Percentiles rank a stretch among this genome's conserved stretches.
These are phyloP conservation scores for Sebastes iracundus DNA, from an alignment of 2,797 vertebrate species.

Conservation along the genomic window DNA sequence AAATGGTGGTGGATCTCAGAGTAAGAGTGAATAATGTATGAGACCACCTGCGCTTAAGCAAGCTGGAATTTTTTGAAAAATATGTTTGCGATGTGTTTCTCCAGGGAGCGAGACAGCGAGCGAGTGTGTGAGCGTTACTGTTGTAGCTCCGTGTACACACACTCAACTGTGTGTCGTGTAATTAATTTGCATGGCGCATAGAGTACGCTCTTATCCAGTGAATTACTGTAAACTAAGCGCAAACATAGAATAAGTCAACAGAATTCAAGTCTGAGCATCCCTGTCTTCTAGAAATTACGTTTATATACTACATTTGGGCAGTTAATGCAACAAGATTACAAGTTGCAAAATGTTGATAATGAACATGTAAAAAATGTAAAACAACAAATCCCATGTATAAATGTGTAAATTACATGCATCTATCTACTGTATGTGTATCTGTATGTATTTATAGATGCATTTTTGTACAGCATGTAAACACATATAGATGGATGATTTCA, in stretches of 20 bases:
- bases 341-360: background rate
- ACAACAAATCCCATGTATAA: background rate
- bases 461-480: background rate
- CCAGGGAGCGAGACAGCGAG: slow-evolving; percentile 6
- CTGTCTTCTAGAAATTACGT: background rate
- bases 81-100: slow-evolving; percentile 27
- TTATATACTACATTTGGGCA: background rate
- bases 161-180: slow-evolving; percentile 14
- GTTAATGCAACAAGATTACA: background rate
- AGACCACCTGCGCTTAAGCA: slow-evolving; percentile 40
- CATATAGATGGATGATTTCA: slow-evolving; percentile 20
- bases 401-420: background rate
- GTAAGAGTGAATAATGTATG: slow-evolving; percentile 53
- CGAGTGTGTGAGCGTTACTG: slow-evolving; percentile 34
- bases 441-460: background rate
- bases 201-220: background rate
- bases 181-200: slow-evolving; percentile 30
- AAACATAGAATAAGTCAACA: slow-evolving; percentile 14
- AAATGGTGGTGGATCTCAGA: slow-evolving; percentile 27
- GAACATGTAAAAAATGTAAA: background rate
- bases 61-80: slow-evolving; percentile 33
- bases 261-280: background rate
- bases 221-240: slow-evolving; percentile 1
- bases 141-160: background rate
- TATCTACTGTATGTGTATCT: background rate